phyloP scores from a whole-genome alignment of 2,797 vertebrate genomes.

The Lacerta bilineata region DNA sequence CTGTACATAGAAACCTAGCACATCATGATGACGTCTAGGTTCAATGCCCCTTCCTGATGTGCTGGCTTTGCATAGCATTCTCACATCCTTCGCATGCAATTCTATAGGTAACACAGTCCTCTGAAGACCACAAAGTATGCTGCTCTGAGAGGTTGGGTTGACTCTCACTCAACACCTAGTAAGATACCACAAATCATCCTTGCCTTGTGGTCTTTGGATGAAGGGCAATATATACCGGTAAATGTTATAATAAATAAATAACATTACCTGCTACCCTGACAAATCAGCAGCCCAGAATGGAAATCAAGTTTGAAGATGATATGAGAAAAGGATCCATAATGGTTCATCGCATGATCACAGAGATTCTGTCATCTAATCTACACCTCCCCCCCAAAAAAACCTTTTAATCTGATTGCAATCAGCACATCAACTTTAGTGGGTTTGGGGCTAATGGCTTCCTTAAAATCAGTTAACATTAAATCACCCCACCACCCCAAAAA shows the following conservation, averaged over 20 bases:
- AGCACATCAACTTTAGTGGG: not conserved
- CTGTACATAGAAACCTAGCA: not conserved
- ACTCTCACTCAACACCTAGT: not conserved
- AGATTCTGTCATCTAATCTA: conserved; percentile 9
- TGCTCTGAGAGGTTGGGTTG: not conserved
- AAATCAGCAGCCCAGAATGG: not conserved
- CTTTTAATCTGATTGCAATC: not conserved
- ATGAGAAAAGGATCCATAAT: not conserved
- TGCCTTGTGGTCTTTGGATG: no score
- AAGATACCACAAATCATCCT: not conserved
- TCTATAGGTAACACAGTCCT: not conserved
- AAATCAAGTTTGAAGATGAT: not conserved
- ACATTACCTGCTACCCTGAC: not conserved
- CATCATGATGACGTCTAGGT: not conserved
- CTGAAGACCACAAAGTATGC: not conserved
- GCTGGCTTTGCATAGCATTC: not conserved
- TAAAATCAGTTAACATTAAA: conserved; percentile 62
- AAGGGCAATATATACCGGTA: no score
- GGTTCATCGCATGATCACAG: not conserved
- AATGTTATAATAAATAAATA: no score
- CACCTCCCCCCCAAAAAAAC: not conserved
- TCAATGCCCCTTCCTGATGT: not conserved
- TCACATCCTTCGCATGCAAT: not conserved
- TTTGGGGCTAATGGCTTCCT: conserved; percentile 37
- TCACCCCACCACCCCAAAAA: conserved; percentile 15